phyloP scores from a whole-genome alignment of 2,888 invertebrate genomes.

The Axea sp. region DNA sequence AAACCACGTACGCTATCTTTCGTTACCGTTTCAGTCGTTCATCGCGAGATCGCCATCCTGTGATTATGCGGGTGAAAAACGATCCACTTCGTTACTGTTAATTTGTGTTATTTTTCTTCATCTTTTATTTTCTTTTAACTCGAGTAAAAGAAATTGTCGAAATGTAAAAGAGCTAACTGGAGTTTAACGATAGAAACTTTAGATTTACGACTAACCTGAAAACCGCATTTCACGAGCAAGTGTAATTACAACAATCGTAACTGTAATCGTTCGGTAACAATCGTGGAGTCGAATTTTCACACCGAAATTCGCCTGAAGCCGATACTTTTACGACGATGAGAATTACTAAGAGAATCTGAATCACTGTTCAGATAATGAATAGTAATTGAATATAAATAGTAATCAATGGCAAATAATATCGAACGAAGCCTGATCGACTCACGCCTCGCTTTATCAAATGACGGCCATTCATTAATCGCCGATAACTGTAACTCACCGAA shows the following conservation, averaged over 20 bases:
- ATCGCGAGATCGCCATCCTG: constrained; percentile 53
- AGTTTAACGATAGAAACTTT: constrained; percentile 40
- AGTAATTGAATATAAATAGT: constrained; percentile 20
- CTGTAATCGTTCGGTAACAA: constrained; percentile 25
- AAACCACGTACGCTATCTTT: constrained; percentile 63
- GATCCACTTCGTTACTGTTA: constrained; percentile 1
- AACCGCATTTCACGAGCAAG: constrained; percentile 37
- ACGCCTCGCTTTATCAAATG: too few relatives aligned
- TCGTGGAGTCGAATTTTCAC: constrained; percentile 13
- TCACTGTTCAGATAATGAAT: background rate
- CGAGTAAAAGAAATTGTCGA: constrained; percentile 18
- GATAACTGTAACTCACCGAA: too few relatives aligned
- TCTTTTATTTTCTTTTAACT: constrained; percentile 6
- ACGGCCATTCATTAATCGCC: too few relatives aligned
- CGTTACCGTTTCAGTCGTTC: constrained; percentile 73
- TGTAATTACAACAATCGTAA: constrained; percentile 42
- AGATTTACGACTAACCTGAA: constrained; percentile 31
- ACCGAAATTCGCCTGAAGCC: constrained; percentile 10
- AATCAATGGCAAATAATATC: too few relatives aligned
- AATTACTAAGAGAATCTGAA: too few relatives aligned
- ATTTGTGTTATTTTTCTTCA: background rate
- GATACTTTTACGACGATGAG: constrained; percentile 20
- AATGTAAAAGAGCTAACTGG: constrained; percentile 31
- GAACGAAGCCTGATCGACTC: too few relatives aligned
- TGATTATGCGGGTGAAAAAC: constrained; percentile 12